Evolutionary conservation across 2,888 invertebrate genomes (phyloP).

Genomic region (Nomada fucata): DNA sequence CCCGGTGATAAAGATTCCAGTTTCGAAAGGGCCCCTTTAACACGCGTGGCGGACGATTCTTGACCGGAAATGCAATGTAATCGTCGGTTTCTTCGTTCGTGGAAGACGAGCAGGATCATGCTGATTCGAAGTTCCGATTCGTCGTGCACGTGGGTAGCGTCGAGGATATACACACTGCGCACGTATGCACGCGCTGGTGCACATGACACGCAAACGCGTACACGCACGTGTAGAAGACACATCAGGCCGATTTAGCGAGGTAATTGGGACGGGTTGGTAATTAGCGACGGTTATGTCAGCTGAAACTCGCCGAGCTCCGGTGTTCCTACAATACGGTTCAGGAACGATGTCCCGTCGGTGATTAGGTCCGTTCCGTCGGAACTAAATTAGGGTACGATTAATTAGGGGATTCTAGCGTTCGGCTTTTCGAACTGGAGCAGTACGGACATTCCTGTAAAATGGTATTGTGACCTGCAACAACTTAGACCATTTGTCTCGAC

Average conservation of each 20-base stretch:
- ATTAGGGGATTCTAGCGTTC: too few species aligned
- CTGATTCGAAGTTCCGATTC: constrained; percentile 19
- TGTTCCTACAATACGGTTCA: constrained; percentile 31
- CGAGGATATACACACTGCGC: constrained; percentile 17
- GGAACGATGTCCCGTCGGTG: constrained; percentile 1
- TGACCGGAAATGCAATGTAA: neutral
- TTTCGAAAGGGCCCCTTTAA: too few species aligned
- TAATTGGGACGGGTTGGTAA: constrained; percentile 67
- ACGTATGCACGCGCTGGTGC: constrained; percentile 34
- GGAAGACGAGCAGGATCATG: constrained; percentile 27
- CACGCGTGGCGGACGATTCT: neutral
- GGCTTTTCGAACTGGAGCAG: too few species aligned
- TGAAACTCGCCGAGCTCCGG: constrained; percentile 63
- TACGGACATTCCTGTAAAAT: too few species aligned
- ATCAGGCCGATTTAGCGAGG: constrained; percentile 63
- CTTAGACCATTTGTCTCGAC: too few species aligned
- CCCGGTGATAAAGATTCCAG: too few species aligned
- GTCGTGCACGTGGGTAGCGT: constrained; percentile 48
- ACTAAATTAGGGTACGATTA: neutral
- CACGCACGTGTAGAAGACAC: constrained; percentile 49
- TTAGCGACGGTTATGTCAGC: constrained; percentile 76
- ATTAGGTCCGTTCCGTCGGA: neutral
- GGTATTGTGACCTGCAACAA: too few species aligned
- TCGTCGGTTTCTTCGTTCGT: neutral
- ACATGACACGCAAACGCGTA: constrained; percentile 26